These are phyloP conservation scores for Calcarius lapponicus DNA, from an alignment of 2,797 vertebrate genomes.

Conservation along the genomic window DNA sequence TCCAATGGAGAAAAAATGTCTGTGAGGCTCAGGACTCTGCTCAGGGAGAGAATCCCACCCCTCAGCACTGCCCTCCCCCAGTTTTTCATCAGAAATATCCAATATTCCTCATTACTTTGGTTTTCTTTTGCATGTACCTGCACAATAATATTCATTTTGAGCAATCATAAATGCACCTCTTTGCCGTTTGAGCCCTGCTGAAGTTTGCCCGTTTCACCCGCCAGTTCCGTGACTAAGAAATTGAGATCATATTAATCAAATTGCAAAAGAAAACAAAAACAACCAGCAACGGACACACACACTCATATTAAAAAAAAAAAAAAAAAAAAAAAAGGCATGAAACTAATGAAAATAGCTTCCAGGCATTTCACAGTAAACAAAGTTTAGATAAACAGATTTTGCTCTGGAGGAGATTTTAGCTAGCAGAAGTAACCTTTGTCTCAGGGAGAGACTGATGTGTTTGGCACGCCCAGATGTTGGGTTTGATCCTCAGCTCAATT, in stretches of 20 bases:
- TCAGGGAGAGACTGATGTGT: neutral
- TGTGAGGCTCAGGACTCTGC: neutral
- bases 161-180: neutral
- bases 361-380: neutral
- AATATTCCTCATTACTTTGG: neutral
- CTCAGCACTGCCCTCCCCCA: too few relatives aligned
- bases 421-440: neutral
- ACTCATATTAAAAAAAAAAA: neutral
- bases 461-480: fast-evolving
- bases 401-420: neutral
- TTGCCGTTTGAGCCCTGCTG: neutral
- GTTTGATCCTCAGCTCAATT: neutral
- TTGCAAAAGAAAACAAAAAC: neutral
- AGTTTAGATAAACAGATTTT: neutral
- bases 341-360: neutral
- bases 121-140: fast-evolving
- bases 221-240: neutral
- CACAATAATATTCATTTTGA: neutral
- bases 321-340: neutral
- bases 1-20: neutral
- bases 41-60: neutral
- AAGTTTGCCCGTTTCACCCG: neutral
- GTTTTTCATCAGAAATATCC: neutral
- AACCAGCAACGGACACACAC: neutral
- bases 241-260: neutral